Evolutionary conservation across 2,888 invertebrate genomes (phyloP).

Genomic region (Xanthorhoe designata): DNA sequence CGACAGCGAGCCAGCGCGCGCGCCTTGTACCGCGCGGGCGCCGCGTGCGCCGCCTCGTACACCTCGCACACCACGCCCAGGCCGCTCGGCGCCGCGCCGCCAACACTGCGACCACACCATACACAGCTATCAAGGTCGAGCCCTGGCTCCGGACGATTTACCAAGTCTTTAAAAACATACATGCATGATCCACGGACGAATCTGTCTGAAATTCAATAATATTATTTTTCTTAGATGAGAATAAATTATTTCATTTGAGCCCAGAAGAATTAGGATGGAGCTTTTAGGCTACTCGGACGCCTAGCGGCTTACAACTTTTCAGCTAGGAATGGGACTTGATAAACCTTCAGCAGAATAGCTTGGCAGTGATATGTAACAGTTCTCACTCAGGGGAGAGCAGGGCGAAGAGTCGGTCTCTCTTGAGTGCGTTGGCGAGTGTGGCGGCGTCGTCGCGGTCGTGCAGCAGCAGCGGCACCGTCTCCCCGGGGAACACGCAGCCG

Average conservation of each 20-base stretch:
- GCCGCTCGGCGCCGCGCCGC: conserved; percentile 67
- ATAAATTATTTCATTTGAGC: too few relatives aligned
- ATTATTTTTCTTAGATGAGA: too few relatives aligned
- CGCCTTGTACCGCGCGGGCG: conserved; percentile 62
- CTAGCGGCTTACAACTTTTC: too few relatives aligned
- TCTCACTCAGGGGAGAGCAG: conserved; percentile 74
- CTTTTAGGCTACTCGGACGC: too few relatives aligned
- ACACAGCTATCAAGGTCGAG: too few relatives aligned
- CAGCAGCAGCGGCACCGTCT: conserved; percentile 78
- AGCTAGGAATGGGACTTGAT: too few relatives aligned
- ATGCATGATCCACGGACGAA: too few relatives aligned
- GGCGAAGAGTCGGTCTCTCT: conserved; percentile 69
- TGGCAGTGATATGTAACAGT: neutral
- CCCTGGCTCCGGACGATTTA: too few relatives aligned
- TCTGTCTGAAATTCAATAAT: too few relatives aligned
- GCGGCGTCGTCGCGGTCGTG: conserved; percentile 55
- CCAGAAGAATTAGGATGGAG: neutral
- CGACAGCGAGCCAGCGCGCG: conserved; percentile 74
- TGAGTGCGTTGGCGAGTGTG: conserved; percentile 55
- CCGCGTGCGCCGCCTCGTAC: conserved; percentile 60
- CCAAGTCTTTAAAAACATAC: too few relatives aligned
- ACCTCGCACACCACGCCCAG: conserved; percentile 81
- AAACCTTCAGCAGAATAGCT: neutral
- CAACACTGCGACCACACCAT: neutral
- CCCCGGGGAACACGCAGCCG: conserved; percentile 78